phyloP scores from a whole-genome alignment of 2,797 vertebrate genomes.

The Ispidina lecontei region DNA sequence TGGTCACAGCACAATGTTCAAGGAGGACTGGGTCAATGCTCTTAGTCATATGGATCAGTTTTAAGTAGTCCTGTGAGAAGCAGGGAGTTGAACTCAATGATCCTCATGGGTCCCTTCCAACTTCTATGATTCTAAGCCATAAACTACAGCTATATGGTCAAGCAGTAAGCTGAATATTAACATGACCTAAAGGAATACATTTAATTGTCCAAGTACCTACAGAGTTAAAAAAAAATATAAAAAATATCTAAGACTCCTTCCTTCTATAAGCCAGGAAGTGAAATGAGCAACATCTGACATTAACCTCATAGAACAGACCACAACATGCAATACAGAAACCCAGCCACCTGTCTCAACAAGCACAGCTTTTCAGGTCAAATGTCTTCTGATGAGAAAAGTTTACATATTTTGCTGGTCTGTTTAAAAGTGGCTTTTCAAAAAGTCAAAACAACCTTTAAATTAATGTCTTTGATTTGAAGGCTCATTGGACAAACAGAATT shows the following conservation, averaged over 20 bases:
- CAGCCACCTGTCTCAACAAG: background rate
- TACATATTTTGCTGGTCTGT: slow-evolving; percentile 57
- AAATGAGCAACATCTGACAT: background rate
- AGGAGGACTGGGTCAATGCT: fast-evolving
- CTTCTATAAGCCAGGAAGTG: background rate
- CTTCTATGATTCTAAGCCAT: background rate
- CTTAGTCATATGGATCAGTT: background rate
- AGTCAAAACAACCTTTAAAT: slow-evolving; percentile 48
- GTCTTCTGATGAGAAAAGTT: background rate
- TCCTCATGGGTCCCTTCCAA: background rate
- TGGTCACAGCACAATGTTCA: fast-evolving
- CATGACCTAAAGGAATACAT: background rate
- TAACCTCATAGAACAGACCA: background rate
- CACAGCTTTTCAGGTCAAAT: slow-evolving; percentile 37
- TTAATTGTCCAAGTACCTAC: background rate
- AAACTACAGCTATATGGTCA: background rate
- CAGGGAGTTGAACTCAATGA: background rate
- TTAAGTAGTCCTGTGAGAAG: background rate
- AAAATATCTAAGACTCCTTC: background rate
- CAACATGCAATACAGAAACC: background rate
- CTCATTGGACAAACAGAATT: slow-evolving; percentile 19
- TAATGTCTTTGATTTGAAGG: slow-evolving; percentile 5
- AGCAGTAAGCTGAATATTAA: background rate
- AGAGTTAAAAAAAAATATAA: background rate
- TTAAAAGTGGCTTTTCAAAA: slow-evolving; percentile 18